Base-by-base conservation (phyloP, 2,888 invertebrate species). In the Zele albiditarsus region DNA sequence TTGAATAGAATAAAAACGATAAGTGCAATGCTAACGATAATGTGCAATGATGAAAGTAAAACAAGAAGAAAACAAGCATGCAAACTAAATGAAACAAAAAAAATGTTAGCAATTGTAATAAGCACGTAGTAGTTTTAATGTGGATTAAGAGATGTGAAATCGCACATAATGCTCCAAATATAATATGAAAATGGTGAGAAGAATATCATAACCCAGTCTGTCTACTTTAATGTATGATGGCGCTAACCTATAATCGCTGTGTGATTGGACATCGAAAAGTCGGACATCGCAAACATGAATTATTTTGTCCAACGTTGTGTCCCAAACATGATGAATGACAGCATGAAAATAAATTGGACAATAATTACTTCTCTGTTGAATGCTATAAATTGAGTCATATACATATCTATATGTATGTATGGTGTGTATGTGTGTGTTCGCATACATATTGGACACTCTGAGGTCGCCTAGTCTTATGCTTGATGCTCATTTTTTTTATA, bases 221-320 rank as follows among this genome's bases (percentile, higher is more conserved):
- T 82, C 84, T 82, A 82, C 83, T 49, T 82, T 85, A 88, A 86
- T 85, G 82, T 85, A 81, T 85, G 53, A 53, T 71, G 83, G 81
- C 85, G 87, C 89, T 89, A 88, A 89, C 89, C 89, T 89, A 89
- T 89, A 85, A 89, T 86, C 81, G 89, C 89, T 89, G 89, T 88
- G 85, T 86, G 85, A 87, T 79, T 84, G 84, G 84, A 86, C 86
- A 84, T 87, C 86, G n/a, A 53, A 88, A 83, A 86, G 87, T 87
- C 84, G 88, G 79, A 88, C 88, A 87, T 88, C 87, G 85, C 83
- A 53, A 53, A 86, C 83, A 84, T 84, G 84, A 83, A 82, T 87
- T 86, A 85, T 86, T 84, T 83, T 82, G 84, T 87, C 88, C 88
- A 86, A 83, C 85, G 88, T 87, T 84, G 86, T 79, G 84, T 86